Evolutionary conservation across 2,888 invertebrate species (phyloP), one percentile per base, ranked within the genome.

Genomic region (Agelastica alni): DNA sequence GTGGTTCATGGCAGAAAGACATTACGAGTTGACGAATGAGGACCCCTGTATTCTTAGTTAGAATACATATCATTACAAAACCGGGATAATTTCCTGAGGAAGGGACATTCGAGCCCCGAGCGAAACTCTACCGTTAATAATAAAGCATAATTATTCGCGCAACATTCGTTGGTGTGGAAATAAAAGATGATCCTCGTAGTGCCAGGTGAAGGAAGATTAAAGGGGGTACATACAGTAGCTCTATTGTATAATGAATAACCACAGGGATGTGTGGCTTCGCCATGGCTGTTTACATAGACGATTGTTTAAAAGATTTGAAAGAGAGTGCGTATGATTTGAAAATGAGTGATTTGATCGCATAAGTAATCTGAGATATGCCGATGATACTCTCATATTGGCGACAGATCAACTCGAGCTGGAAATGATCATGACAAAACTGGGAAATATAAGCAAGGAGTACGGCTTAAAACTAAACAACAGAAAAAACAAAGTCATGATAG

Each of bases 111-210:
- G 48, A 22, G 34, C 4, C 48, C 48, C 48, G n/a, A 9, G 48
- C 39, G 39, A 41, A 41, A 48, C 41, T 22, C 31, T 28, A 30
- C 16, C 30, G 37, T 30, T 48, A 48, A 48, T 48, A 41, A 48
- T 48, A 41, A 22, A 48, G 48, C 48, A 41, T 48, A 14, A 31
- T 48, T 41, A 48, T 48, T 41, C 41, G 10, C 20, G 41, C 20
- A 41, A 48, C 39, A 48, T 41, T 32, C 20, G 48, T 17, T 20
- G 20, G 31, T 17, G 31, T 20, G 31, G 14, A 32, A 48, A 41
- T 31, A 20, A 14, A 20, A 7, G 28, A 45, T 13, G 36, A 36
- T 12, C 36, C 46, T 18, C 36, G 16, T 14, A 36, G 34, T 36
- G 16, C 34, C 16, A 36, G 13, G 14, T 36, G 16, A n/a, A 36